phyloP scores from a whole-genome alignment of 2,797 vertebrate genomes.

The Sparus aurata region DNA sequence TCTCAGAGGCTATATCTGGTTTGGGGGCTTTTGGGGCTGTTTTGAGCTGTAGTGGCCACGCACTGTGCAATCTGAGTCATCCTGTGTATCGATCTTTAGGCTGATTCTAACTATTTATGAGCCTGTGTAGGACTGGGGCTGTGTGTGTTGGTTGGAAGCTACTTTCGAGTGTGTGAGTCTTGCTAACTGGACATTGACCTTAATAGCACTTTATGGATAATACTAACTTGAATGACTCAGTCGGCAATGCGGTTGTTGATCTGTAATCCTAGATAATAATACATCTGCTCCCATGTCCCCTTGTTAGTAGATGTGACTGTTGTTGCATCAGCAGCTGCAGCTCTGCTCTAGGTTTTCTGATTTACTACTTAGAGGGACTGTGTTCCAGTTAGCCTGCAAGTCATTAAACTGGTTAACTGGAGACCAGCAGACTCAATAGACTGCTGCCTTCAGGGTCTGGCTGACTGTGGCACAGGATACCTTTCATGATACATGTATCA shows the following conservation, averaged over 20 bases:
- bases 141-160: constrained; percentile 31
- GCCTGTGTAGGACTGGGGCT: constrained; percentile 39
- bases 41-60: constrained; percentile 46
- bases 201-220: constrained; percentile 59
- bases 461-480: constrained; percentile 11
- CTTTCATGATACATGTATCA: constrained; percentile 4
- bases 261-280: constrained; percentile 30
- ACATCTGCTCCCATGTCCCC: constrained; percentile 33
- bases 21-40: constrained; percentile 52
- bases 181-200: constrained; percentile 69
- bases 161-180: constrained; percentile 46
- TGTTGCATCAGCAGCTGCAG: constrained; percentile 25
- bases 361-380: neutral
- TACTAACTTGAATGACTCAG: constrained; percentile 20
- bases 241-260: constrained; percentile 56
- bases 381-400: constrained; percentile 19
- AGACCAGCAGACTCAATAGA: constrained; percentile 23
- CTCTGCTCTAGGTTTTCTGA: constrained; percentile 20
- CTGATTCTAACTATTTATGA: constrained; percentile 64
- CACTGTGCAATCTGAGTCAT: constrained; percentile 66
- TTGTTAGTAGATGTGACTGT: constrained; percentile 26
- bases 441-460: constrained; percentile 20
- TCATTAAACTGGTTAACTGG: constrained; percentile 52
- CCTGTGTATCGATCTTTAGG: constrained; percentile 62
- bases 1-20: constrained; percentile 43